Evolutionary conservation across 1,140 invertebrate species (phyloP).

Genomic region (Myzus persicae): DNA sequence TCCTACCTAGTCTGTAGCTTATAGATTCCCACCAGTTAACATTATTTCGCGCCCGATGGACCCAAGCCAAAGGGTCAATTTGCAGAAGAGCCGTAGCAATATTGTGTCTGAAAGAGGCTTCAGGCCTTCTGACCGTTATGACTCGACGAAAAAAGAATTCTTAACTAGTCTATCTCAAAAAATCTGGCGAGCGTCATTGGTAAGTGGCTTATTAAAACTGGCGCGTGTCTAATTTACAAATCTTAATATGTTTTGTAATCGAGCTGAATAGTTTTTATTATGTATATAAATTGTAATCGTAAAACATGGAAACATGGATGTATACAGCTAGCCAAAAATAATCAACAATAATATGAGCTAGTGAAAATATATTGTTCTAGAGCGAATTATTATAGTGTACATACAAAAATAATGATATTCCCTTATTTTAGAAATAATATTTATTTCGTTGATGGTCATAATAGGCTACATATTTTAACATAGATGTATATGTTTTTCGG

Average conservation of each 20-base stretch:
- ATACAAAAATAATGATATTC: too few relatives aligned
- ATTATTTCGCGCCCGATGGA: slow-evolving; percentile 64
- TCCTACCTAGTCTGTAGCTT: slow-evolving; percentile 1
- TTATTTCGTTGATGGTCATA: too few relatives aligned
- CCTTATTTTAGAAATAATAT: too few relatives aligned
- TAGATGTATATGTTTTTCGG: too few relatives aligned
- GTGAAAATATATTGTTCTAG: not conserved
- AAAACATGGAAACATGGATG: too few relatives aligned
- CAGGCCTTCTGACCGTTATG: slow-evolving; percentile 83
- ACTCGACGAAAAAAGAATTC: slow-evolving; percentile 80
- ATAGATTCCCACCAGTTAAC: slow-evolving; percentile 2
- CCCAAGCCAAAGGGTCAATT: slow-evolving; percentile 63
- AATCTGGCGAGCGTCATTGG: slow-evolving; percentile 80
- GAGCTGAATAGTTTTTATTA: not conserved
- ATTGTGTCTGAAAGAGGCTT: slow-evolving; percentile 73
- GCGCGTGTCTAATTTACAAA: not conserved
- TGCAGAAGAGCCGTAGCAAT: slow-evolving; percentile 66
- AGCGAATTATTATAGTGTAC: too few relatives aligned
- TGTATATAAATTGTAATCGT: too few relatives aligned
- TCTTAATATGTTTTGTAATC: not conserved
- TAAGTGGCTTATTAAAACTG: slow-evolving; percentile 66
- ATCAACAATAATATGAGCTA: not conserved
- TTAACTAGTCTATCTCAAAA: slow-evolving; percentile 79
- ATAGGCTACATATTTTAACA: too few relatives aligned
- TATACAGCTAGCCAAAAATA: not conserved